phyloP scores from a whole-genome alignment of 2,797 vertebrate genomes.

The Sphaeramia orbicularis region DNA sequence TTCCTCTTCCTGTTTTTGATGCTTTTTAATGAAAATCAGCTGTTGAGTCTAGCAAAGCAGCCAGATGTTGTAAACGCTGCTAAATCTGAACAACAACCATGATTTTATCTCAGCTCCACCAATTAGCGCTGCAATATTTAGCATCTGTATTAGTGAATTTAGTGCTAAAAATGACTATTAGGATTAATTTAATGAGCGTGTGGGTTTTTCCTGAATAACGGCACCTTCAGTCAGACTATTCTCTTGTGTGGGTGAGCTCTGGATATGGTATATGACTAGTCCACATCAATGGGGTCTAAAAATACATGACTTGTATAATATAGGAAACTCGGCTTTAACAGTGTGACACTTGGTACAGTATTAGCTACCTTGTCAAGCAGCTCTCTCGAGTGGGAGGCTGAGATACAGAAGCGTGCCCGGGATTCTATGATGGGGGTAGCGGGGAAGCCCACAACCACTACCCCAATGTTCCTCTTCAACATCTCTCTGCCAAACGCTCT shows the following conservation, averaged over 20 bases:
- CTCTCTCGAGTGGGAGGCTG: constrained; percentile 92
- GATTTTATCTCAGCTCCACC: not conserved
- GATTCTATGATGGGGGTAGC: constrained; percentile 98
- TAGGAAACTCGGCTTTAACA: not conserved
- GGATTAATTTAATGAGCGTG: constrained; percentile 33
- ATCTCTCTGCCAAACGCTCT: constrained; percentile 96
- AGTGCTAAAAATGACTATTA: constrained; percentile 11
- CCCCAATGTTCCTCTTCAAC: constrained; percentile 93
- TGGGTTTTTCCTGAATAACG: constrained; percentile 32
- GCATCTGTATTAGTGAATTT: not conserved
- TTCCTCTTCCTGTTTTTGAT: not conserved
- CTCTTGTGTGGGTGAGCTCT: constrained; percentile 20
- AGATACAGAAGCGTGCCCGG: constrained; percentile 95
- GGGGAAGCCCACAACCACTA: constrained; percentile 96
- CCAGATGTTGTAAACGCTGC: not conserved
- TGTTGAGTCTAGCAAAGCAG: constrained; percentile 12
- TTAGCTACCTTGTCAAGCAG: constrained; percentile 90
- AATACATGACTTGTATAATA: not conserved
- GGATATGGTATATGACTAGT: constrained; percentile 13
- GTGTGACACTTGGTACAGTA: not conserved
- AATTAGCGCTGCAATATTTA: constrained; percentile 34
- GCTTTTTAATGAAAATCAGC: too few species aligned
- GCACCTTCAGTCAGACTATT: constrained; percentile 9
- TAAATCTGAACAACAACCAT: constrained; percentile 12
- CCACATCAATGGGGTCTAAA: constrained; percentile 19